phyloP scores from a whole-genome alignment of 2,888 invertebrate genomes.

The Drosophila pegasa region DNA sequence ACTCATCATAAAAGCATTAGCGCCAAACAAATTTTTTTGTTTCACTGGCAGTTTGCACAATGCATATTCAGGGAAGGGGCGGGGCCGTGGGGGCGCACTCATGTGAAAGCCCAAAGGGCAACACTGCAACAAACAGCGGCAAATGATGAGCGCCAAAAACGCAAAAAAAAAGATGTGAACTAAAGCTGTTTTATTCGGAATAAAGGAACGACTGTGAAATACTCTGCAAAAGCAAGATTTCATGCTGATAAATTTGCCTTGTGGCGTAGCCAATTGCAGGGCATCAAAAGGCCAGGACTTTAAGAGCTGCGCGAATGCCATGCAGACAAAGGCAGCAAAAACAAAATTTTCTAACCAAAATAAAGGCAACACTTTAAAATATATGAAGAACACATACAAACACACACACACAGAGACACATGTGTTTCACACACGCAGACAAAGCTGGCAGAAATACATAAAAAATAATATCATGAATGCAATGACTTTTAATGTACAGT shows the following conservation, averaged over 20 bases:
- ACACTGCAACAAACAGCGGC: slow-evolving; percentile 39
- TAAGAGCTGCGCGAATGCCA: slow-evolving; percentile 18
- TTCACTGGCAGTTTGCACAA: slow-evolving; percentile 41
- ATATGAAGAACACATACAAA: slow-evolving; percentile 20
- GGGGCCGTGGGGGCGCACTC: slow-evolving; percentile 27
- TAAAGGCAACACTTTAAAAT: slow-evolving; percentile 56
- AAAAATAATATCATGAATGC: slow-evolving; percentile 77
- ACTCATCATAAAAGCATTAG: slow-evolving; percentile 71
- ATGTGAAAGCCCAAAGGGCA: slow-evolving; percentile 56
- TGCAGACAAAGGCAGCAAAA: slow-evolving; percentile 15
- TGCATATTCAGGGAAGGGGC: slow-evolving; percentile 23
- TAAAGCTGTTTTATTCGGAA: slow-evolving; percentile 5
- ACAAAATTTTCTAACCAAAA: slow-evolving; percentile 48
- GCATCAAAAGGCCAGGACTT: neutral
- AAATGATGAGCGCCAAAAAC: slow-evolving; percentile 50
- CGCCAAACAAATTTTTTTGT: slow-evolving; percentile 29
- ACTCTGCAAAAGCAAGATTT: neutral
- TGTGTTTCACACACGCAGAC: slow-evolving; percentile 7
- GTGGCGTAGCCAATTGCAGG: neutral
- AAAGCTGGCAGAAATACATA: slow-evolving; percentile 56
- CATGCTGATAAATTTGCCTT: neutral
- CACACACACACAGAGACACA: slow-evolving; percentile 4
- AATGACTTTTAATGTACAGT: slow-evolving; percentile 81
- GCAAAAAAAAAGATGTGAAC: neutral
- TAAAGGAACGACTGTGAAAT: slow-evolving; percentile 2